Base-by-base conservation (phyloP, 2,888 invertebrate species). In the Brachycybe producta region DNA sequence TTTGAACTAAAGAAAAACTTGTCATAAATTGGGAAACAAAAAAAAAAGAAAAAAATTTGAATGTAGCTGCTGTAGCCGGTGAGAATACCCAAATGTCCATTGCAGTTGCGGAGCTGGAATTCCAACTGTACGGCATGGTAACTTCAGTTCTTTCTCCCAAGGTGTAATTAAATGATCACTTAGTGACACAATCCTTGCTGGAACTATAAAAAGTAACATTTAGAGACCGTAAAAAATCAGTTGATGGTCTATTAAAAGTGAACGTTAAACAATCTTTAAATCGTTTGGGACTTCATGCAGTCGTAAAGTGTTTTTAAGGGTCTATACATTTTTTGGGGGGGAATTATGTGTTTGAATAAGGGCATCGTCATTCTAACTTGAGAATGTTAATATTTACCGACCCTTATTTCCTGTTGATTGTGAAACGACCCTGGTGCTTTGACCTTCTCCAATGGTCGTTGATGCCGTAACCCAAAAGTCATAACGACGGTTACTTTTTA, bases 161-260 rank as follows among this genome's bases (percentile, higher is more conserved):
- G 87, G 85, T 3, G 62, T 58, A 23, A 61, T 60, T 28, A 67
- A 51, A 21, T 55, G 58, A 59, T 59, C 57, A 58, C 85, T 84
- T 67, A 91, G 91, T 43, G 88, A 88, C 2, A 87, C 84, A 64
- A 92, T 88, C 65, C 80, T 75, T 32, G 90, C 90, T 39, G 88
- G 84, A 52, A 88, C 88, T 68, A 23, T 30, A n/a, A n/a, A n/a
- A n/a, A n/a, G n/a, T n/a, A n/a, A n/a, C n/a, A n/a, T n/a, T n/a
- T n/a, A n/a, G n/a, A n/a, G n/a, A n/a, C n/a, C n/a, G n/a, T n/a
- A n/a, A n/a, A n/a, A n/a, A n/a, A n/a, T n/a, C n/a, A n/a, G n/a
- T n/a, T n/a, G n/a, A n/a, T n/a, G n/a, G n/a, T n/a, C n/a, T n/a
- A n/a, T n/a, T n/a, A n/a, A n/a, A n/a, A n/a, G n/a, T n/a, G n/a